phyloP scores from a whole-genome alignment of 2,113 vertebrate species.

The Turnix velox region DNA sequence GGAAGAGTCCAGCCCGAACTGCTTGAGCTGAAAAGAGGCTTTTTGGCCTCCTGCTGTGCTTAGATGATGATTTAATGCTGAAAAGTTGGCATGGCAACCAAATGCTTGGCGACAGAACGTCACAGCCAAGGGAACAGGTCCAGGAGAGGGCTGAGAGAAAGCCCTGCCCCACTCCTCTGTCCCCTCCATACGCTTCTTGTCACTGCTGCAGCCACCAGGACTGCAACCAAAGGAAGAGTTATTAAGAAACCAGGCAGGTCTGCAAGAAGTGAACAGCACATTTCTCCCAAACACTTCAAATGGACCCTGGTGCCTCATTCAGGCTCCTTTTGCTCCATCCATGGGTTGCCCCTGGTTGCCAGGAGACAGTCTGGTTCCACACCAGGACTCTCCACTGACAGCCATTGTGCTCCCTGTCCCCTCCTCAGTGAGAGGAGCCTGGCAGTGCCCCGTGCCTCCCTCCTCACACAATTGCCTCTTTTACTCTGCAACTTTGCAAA shows the following conservation, averaged over 20 bases:
- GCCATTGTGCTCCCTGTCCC: slow-evolving; percentile 2
- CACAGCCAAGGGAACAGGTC: background rate
- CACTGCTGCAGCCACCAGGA: background rate
- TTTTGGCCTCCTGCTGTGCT: background rate
- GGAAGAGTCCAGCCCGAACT: background rate
- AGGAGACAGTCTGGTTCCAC: slow-evolving; percentile 30
- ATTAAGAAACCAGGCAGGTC: slow-evolving; percentile 52
- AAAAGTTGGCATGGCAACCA: slow-evolving; percentile 46
- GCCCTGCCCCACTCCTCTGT: background rate
- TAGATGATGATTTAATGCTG: slow-evolving; percentile 51
- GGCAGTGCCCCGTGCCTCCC: background rate
- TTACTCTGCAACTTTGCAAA: background rate
- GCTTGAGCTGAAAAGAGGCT: background rate
- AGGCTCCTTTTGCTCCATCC: background rate
- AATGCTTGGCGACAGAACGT: background rate
- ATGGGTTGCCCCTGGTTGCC: slow-evolving; percentile 6
- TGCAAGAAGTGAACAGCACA: background rate
- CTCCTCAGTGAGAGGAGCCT: too few species aligned
- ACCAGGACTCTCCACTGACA: background rate
- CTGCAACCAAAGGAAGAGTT: background rate
- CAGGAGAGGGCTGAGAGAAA: background rate
- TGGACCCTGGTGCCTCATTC: background rate
- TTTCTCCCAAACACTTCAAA: background rate
- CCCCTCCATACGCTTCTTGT: background rate
- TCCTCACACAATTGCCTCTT: slow-evolving; percentile 1